phyloP scores from a whole-genome alignment of 2,797 vertebrate genomes.

The Anguilla marmorata region DNA sequence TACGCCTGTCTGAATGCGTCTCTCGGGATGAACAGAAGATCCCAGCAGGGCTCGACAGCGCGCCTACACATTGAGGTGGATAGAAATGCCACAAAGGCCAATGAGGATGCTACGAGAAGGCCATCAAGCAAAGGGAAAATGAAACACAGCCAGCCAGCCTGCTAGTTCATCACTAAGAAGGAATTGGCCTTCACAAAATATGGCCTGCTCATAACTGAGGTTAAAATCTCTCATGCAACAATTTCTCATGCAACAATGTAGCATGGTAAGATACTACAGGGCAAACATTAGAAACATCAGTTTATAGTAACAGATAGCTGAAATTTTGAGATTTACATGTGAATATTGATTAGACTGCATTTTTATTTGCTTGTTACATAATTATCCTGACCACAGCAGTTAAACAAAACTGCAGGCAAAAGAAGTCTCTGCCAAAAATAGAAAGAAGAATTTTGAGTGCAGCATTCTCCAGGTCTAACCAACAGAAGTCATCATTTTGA shows the following conservation, averaged over 20 bases:
- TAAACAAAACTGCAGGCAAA: background rate
- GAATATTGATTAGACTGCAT: background rate
- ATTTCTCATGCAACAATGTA: background rate
- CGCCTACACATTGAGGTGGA: background rate
- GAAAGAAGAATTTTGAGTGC: background rate
- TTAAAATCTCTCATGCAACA: background rate
- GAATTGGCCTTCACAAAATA: background rate
- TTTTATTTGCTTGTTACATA: background rate
- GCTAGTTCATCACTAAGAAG: background rate
- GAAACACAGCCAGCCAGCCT: background rate
- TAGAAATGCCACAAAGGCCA: background rate
- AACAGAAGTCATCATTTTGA: background rate
- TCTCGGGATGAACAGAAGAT: background rate
- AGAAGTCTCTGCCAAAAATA: background rate
- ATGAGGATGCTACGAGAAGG: background rate
- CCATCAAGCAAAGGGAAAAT: background rate
- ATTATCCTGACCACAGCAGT: background rate
- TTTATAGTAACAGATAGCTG: background rate
- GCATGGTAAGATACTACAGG: background rate
- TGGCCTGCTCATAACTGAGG: background rate
- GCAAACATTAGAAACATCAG: background rate
- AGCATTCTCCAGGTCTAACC: background rate
- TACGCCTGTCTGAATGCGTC: background rate
- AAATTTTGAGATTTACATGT: background rate
- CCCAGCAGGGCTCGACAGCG: background rate